Percentiles rank a stretch among this genome's conserved stretches.
These are phyloP conservation scores for Miichthys miiuy DNA, from an alignment of 2,797 vertebrate species.

Conservation along the genomic window DNA sequence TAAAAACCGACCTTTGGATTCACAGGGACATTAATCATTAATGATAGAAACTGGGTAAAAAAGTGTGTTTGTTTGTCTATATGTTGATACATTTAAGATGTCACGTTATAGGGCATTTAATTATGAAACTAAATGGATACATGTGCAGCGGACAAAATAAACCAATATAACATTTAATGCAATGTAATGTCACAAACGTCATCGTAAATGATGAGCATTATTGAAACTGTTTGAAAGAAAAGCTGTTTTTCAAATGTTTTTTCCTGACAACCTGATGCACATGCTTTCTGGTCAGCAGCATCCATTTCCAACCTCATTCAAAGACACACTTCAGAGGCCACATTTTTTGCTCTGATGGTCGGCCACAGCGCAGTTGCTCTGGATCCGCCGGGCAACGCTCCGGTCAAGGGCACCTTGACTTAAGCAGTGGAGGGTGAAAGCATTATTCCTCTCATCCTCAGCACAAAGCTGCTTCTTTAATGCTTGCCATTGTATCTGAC, in stretches of 20 bases:
- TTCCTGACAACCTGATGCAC: not conserved
- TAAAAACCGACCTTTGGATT: not conserved
- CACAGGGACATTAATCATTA: not conserved
- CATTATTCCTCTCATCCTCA: constrained; percentile 31
- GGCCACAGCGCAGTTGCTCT: constrained; percentile 6
- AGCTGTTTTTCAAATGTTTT: not conserved
- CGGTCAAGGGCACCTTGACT: constrained; percentile 63
- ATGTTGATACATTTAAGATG: not conserved
- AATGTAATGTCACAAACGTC: not conserved
- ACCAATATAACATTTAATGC: not conserved
- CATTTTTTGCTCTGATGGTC: constrained; percentile 14
- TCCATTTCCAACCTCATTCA: not conserved
- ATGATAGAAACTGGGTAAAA: not conserved
- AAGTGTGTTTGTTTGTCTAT: not conserved
- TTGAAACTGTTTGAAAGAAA: not conserved
- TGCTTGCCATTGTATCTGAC: constrained; percentile 23
- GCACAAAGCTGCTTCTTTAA: constrained; percentile 40
- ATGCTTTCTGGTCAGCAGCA: not conserved
- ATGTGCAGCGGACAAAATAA: not conserved
- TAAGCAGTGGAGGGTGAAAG: constrained; percentile 30
- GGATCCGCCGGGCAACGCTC: constrained; percentile 18
- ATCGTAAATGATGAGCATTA: not conserved
- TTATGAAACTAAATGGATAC: not conserved
- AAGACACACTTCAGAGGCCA: not conserved
- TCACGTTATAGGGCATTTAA: not conserved